Percentiles rank a stretch among this genome's conserved stretches.
Conservation (phyloP, 1,140 invertebrate species). For the Babylonia areolata region DNA sequence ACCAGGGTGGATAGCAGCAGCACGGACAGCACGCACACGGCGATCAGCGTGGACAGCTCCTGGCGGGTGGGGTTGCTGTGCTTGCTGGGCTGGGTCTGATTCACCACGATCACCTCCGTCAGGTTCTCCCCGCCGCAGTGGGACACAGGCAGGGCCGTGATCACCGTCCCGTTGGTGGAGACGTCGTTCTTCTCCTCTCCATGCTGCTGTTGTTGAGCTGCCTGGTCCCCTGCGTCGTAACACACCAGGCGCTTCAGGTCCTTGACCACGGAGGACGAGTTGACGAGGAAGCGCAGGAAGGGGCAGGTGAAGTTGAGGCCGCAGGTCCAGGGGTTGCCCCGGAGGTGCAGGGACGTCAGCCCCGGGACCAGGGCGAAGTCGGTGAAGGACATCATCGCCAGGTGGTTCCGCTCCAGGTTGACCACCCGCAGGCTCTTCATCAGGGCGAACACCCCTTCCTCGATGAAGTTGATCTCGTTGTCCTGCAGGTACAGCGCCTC, state of each 20-base stretch:
- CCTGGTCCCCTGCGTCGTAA: not conserved
- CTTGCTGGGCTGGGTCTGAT: conserved; percentile 17
- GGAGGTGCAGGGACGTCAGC: conserved; percentile 40
- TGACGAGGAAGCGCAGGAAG: conserved; percentile 43
- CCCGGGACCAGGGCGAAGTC: conserved; percentile 22
- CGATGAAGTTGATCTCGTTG: conserved; percentile 54
- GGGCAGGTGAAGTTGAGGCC: conserved; percentile 44
- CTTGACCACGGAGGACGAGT: conserved; percentile 38
- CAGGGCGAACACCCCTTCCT: conserved; percentile 41
- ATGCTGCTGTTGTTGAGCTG: too few relatives aligned
- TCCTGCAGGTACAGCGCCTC: conserved; percentile 54
- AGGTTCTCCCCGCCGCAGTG: conserved; percentile 41
- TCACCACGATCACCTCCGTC: conserved; percentile 19
- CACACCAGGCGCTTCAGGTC: conserved; percentile 48
- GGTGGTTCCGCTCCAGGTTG: conserved; percentile 50
- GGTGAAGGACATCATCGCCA: conserved; percentile 39
- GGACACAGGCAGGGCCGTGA: conserved; percentile 23
- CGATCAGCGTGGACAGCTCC: conserved; percentile 42
- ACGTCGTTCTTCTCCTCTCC: too few relatives aligned
- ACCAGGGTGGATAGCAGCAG: conserved; percentile 37
- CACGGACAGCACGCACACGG: conserved; percentile 32
- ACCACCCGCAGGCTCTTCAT: conserved; percentile 42
- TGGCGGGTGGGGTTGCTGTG: not conserved
- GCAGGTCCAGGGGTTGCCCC: conserved; percentile 61
- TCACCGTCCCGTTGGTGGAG: not conserved